phyloP scores from a whole-genome alignment of 2,113 vertebrate genomes.

The Orycteropus afer region DNA sequence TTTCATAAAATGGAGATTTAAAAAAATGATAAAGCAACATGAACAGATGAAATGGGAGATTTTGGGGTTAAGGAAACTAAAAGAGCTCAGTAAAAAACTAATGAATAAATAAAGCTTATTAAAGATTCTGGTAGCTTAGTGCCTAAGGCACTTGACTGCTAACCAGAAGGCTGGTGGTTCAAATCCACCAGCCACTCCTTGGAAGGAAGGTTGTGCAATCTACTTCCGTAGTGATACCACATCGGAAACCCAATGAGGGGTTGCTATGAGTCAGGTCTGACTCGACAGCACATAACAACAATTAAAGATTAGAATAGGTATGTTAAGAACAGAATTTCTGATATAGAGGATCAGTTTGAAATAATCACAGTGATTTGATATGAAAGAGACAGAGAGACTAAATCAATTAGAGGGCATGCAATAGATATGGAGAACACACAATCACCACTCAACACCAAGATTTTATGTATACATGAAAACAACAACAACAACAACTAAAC shows the following conservation, averaged over 20 bases:
- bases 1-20: background rate
- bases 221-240: too few species aligned
- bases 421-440: background rate
- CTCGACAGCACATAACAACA: too few species aligned
- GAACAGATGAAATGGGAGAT: background rate
- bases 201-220: too few species aligned
- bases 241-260: too few species aligned
- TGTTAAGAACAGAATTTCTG: background rate
- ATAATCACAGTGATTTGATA: background rate
- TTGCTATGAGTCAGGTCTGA: too few species aligned
- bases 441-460: background rate
- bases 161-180: too few species aligned
- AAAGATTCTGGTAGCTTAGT: too few species aligned
- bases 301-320: background rate
- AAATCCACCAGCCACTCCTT: too few species aligned
- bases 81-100: background rate
- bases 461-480: background rate
- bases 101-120: slow-evolving; percentile 29
- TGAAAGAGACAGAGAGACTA: slow-evolving; percentile 24
- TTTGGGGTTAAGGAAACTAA: background rate
- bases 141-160: too few species aligned
- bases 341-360: background rate
- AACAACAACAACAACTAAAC: slow-evolving; percentile 1
- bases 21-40: background rate
- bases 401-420: background rate